phyloP scores from a whole-genome alignment of 2,113 vertebrate species.

The Xiphophorus couchianus region DNA sequence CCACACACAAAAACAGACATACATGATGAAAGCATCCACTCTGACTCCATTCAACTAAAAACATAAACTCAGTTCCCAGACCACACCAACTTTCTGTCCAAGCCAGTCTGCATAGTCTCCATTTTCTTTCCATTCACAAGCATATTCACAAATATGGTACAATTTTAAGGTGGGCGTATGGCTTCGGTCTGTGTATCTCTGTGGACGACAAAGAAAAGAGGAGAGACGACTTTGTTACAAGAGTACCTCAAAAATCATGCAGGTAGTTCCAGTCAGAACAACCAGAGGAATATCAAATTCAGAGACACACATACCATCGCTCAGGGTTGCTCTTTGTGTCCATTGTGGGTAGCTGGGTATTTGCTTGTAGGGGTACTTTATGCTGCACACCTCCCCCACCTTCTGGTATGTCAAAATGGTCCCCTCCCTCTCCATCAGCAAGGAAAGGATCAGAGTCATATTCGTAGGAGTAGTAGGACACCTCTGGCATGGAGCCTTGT shows the following conservation, averaged over 20 bases:
- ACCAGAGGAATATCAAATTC: background rate
- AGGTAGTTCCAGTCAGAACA: background rate
- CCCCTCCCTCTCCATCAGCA: conserved; percentile 71
- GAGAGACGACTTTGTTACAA: background rate
- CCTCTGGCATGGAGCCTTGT: conserved; percentile 80
- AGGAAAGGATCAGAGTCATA: conserved; percentile 84
- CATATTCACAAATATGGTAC: conserved; percentile 83
- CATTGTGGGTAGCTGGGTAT: conserved; percentile 63
- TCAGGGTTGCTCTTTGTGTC: conserved; percentile 76
- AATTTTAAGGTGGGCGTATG: conserved; percentile 57
- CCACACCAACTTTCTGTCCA: conserved; percentile 36
- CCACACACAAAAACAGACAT: conserved; percentile 14
- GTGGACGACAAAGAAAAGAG: conserved; percentile 49
- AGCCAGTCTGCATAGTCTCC: conserved; percentile 29
- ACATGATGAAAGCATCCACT: conserved; percentile 35
- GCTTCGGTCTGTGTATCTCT: conserved; percentile 65
- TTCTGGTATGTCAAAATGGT: conserved; percentile 68
- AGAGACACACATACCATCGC: conserved; percentile 73
- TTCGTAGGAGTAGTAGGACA: conserved; percentile 90
- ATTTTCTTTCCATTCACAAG: conserved; percentile 64
- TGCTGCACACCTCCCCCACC: conserved; percentile 42
- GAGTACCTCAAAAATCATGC: background rate
- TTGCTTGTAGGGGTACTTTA: conserved; percentile 43
- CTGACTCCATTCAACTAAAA: conserved; percentile 10
- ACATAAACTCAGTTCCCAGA: conserved; percentile 50